Conservation (phyloP, 2,797 vertebrate genomes). For the Crypturellus tataupa region DNA sequence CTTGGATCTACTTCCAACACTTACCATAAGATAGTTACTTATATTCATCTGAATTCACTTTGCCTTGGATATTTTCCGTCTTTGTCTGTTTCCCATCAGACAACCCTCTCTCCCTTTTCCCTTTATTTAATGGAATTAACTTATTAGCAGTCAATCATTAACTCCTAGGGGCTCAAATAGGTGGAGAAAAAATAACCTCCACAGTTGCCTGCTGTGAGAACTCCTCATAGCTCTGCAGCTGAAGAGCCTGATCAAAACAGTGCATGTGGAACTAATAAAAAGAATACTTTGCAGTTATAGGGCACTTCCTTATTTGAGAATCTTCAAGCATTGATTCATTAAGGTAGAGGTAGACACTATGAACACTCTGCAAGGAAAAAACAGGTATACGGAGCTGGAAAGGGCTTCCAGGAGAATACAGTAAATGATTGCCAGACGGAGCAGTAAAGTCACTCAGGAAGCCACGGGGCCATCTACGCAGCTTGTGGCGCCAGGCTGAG, state of each 20-base stretch:
- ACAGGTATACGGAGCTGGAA: neutral
- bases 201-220: slow-evolving; percentile 27
- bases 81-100: slow-evolving; percentile 17
- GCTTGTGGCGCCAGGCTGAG: neutral
- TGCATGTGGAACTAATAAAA: slow-evolving; percentile 29
- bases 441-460: slow-evolving; percentile 1
- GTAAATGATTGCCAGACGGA: neutral
- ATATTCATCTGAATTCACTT: neutral
- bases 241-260: slow-evolving; percentile 48
- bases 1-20: neutral
- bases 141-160: slow-evolving; percentile 65
- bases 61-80: slow-evolving; percentile 22
- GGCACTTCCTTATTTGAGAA: neutral
- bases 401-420: neutral
- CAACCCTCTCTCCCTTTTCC: slow-evolving; percentile 13
- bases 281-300: neutral
- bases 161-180: slow-evolving; percentile 48
- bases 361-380: neutral
- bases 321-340: slow-evolving; percentile 13
- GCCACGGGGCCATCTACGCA: accelerated
- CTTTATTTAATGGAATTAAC: slow-evolving; percentile 38
- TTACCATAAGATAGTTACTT: neutral
- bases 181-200: slow-evolving; percentile 42
- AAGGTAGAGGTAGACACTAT: neutral
- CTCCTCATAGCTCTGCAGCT: slow-evolving; percentile 32